Conservation (phyloP, 2,113 vertebrate genomes). For the Marmota flaviventris region DNA sequence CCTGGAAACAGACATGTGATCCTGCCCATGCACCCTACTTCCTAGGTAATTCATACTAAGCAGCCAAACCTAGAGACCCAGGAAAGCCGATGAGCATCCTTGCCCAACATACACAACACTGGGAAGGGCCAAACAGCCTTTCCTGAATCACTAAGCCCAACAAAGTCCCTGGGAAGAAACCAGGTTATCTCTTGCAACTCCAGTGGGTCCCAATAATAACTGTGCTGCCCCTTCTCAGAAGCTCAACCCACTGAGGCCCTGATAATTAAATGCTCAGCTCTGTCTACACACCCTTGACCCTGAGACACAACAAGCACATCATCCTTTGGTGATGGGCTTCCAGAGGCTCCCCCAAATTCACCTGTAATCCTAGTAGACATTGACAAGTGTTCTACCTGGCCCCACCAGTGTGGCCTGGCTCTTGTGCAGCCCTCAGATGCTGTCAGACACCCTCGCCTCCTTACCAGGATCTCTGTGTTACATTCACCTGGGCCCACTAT, state of each 20-base stretch:
- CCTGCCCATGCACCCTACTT: neutral
- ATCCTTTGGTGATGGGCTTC: neutral
- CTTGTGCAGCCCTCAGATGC: neutral
- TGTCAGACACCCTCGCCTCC: no score
- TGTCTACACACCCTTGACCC: no score
- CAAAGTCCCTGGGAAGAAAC: neutral
- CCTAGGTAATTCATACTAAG: neutral
- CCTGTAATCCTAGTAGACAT: neutral
- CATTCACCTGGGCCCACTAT: neutral
- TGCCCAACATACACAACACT: neutral
- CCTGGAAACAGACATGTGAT: no score
- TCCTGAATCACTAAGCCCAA: neutral
- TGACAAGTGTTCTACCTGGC: neutral
- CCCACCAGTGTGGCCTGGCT: neutral
- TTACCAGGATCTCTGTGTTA: neutral
- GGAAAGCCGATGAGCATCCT: neutral
- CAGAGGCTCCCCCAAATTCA: neutral
- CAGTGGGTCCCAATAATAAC: neutral
- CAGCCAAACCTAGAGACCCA: neutral
- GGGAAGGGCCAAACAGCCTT: neutral
- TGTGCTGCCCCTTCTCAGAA: neutral
- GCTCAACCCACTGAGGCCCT: neutral
- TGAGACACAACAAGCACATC: neutral
- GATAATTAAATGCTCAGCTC: neutral
- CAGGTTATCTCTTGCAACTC: neutral